Base-by-base conservation (phyloP, 2,888 invertebrate species). In the Acrocera orbiculus region DNA sequence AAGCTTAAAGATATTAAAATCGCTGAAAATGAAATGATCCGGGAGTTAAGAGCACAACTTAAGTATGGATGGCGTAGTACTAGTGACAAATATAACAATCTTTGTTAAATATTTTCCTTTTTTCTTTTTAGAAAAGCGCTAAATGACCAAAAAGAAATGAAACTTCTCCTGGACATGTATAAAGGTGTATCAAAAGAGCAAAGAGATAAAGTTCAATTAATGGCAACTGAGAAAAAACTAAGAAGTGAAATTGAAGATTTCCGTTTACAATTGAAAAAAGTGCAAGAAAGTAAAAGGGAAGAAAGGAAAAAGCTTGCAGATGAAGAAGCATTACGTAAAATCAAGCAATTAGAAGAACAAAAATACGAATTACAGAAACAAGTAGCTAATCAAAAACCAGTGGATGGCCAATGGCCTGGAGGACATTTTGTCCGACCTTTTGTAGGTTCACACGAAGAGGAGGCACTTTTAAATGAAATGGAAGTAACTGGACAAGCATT, bases 401-500 rank as follows among this genome's bases (percentile, higher is more conserved):
- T 65, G 36, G 64, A 64, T 46, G 59, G 61, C 9, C 52, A 65
- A 53, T 49, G 58, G 70, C 50, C 61, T 16, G 26, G 65, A 52
- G 46, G 66, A 44, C 67, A 69, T 47, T 72, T 71, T 52, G 63
- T 70, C 16, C 52, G 77, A 17, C 75, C 76, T 1, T 78, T 78
- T 51, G 76, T 76, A 0, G 77, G 77, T 3, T 77, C 76, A 1
- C 74, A 75, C 50, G 92, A 95, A 56, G 95, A 96, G 58, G 95
- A 96, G 53, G 92, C 93, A 0, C 65, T 98, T 32, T 65, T 96
- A 11, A 95, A 89, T 54, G 98, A 98, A 63, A 95, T 98, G 90
- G 96, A 98, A 56, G 92, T 93, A 4, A 98, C 96, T 0, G 96
- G 96, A 0, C 95, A 95, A 58, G 96, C 96, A 2, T 93, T 93